phyloP scores from a whole-genome alignment of 2,113 vertebrate genomes.

The Thinocorus orbignyianus region DNA sequence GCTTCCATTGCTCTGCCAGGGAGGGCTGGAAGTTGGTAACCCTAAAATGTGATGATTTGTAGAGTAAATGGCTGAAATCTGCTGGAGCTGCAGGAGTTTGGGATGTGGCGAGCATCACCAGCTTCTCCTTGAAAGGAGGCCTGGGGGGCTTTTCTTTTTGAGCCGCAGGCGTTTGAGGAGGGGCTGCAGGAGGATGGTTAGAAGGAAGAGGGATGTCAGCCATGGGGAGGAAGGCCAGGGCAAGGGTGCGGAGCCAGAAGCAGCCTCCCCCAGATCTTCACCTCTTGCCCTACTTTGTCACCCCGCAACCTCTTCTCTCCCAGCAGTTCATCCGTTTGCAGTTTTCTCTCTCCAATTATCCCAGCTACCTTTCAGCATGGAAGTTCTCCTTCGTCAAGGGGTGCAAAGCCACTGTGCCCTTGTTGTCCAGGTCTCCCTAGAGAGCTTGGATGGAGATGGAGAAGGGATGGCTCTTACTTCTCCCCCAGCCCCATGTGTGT shows the following conservation, averaged over 20 bases:
- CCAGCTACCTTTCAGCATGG: not conserved
- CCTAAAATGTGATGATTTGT: not conserved
- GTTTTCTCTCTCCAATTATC: not conserved
- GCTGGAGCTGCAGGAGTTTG: not conserved
- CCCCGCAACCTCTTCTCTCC: not conserved
- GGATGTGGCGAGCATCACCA: not conserved
- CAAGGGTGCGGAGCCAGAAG: not conserved
- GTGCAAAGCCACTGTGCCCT: not conserved
- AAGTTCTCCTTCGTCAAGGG: not conserved
- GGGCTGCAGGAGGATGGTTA: not conserved
- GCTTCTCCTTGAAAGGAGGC: not conserved
- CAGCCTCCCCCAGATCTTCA: not conserved
- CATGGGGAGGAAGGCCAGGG: not conserved
- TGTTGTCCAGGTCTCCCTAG: not conserved
- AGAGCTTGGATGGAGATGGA: not conserved
- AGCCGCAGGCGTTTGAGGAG: not conserved
- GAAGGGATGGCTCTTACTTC: not conserved
- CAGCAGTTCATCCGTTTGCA: not conserved
- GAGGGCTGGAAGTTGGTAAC: not conserved
- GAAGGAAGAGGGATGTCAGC: not conserved
- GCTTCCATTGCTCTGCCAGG: not conserved
- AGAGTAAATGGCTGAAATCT: conserved; percentile 3
- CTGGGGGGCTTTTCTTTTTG: not conserved
- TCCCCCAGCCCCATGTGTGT: not conserved
- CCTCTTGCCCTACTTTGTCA: not conserved